Conservation (phyloP, 2,797 vertebrate species). For the Strix occidentalis region DNA sequence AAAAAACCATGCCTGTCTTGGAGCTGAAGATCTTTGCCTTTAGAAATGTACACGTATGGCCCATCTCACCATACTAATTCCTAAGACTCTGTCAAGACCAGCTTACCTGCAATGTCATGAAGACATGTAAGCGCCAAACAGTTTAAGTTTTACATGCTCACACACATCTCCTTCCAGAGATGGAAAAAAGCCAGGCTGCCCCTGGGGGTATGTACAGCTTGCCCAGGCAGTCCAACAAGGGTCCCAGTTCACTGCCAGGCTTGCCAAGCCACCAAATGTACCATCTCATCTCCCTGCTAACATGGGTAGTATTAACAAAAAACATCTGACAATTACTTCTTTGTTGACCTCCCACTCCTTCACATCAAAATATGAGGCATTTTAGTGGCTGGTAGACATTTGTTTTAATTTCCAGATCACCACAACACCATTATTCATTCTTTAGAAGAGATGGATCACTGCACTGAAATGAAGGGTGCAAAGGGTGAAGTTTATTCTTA, state of each 20-base stretch:
- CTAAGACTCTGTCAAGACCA: background rate
- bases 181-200: background rate
- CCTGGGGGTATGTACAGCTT: background rate
- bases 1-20: background rate
- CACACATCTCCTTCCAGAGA: background rate
- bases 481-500: background rate
- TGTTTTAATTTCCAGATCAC: background rate
- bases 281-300: background rate
- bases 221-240: background rate
- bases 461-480: background rate
- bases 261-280: background rate
- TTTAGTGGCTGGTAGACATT: background rate
- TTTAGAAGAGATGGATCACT: background rate
- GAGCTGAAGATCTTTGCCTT: background rate
- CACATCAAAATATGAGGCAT: background rate
- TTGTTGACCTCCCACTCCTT: background rate
- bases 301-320: background rate
- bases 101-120: background rate
- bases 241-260: background rate
- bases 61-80: background rate
- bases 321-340: background rate
- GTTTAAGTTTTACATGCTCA: background rate
- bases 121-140: background rate
- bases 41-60: background rate
- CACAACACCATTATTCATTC: background rate